Conservation (phyloP, 1,140 invertebrate species). For the Cydia splendana region DNA sequence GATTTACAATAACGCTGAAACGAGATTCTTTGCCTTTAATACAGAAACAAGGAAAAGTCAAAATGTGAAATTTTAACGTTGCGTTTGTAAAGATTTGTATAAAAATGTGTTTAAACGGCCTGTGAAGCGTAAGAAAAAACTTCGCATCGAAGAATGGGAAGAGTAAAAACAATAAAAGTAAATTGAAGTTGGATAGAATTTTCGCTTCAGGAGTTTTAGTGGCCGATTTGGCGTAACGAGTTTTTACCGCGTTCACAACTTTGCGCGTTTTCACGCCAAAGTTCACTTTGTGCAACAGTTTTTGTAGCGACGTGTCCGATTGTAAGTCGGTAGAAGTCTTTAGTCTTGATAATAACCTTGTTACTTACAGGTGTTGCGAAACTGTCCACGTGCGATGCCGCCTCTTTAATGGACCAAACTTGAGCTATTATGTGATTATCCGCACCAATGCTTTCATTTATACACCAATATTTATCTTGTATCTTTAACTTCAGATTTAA, state of each 20-base stretch:
- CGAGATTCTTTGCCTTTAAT: slow-evolving; percentile 53
- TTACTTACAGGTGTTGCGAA: not conserved
- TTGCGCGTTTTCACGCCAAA: slow-evolving; percentile 60
- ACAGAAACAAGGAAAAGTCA: slow-evolving; percentile 46
- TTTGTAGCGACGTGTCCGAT: slow-evolving; percentile 34
- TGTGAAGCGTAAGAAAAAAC: slow-evolving; percentile 61
- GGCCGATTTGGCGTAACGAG: slow-evolving; percentile 76
- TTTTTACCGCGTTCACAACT: slow-evolving; percentile 76
- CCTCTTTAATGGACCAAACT: no score
- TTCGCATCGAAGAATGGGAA: slow-evolving; percentile 57
- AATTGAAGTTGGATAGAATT: slow-evolving; percentile 79
- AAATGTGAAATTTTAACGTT: slow-evolving; percentile 59
- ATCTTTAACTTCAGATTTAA: no score
- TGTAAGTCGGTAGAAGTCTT: not conserved
- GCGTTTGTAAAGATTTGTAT: slow-evolving; percentile 58
- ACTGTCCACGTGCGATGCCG: not conserved
- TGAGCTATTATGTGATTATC: no score
- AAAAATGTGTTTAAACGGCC: slow-evolving; percentile 64
- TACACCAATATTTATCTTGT: no score
- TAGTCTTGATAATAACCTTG: not conserved
- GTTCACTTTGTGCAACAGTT: slow-evolving; percentile 46
- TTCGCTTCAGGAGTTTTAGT: slow-evolving; percentile 77
- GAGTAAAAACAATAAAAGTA: slow-evolving; percentile 77
- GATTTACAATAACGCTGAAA: slow-evolving; percentile 50
- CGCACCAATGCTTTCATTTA: no score